phyloP scores from a whole-genome alignment of 2,113 vertebrate species.

The Ailuropoda melanoleuca region DNA sequence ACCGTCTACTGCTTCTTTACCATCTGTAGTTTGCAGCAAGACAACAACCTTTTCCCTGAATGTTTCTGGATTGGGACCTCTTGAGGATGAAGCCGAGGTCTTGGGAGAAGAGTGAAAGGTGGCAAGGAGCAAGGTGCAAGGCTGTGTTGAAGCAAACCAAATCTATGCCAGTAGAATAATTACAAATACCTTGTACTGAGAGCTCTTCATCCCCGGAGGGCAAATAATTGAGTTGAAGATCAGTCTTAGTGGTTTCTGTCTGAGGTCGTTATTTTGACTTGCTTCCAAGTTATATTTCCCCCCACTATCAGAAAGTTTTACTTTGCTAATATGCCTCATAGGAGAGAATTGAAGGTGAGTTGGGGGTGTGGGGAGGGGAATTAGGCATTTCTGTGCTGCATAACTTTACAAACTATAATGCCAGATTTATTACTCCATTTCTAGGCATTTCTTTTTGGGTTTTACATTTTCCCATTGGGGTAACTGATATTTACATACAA shows the following conservation, averaged over 20 bases:
- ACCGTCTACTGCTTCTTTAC: not conserved
- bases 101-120: not conserved
- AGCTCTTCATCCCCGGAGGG: not conserved
- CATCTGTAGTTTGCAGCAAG: not conserved
- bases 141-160: not conserved
- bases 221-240: conserved; percentile 51
- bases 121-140: not conserved
- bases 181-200: not conserved
- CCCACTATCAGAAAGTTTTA: not conserved
- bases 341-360: not conserved
- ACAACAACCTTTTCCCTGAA: not conserved
- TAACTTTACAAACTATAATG: not conserved
- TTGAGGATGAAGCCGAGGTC: not conserved
- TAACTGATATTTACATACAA: conserved; percentile 52
- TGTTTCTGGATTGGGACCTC: not conserved
- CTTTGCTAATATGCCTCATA: not conserved
- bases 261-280: conserved; percentile 37
- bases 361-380: not conserved
- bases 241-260: conserved; percentile 48
- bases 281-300: not conserved
- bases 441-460: conserved; percentile 11
- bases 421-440: not conserved
- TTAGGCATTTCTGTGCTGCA: not conserved
- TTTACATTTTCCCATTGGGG: conserved; percentile 27
- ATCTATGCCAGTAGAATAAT: not conserved